phyloP scores from a whole-genome alignment of 2,888 invertebrate genomes.

The Oeneis ivallda region DNA sequence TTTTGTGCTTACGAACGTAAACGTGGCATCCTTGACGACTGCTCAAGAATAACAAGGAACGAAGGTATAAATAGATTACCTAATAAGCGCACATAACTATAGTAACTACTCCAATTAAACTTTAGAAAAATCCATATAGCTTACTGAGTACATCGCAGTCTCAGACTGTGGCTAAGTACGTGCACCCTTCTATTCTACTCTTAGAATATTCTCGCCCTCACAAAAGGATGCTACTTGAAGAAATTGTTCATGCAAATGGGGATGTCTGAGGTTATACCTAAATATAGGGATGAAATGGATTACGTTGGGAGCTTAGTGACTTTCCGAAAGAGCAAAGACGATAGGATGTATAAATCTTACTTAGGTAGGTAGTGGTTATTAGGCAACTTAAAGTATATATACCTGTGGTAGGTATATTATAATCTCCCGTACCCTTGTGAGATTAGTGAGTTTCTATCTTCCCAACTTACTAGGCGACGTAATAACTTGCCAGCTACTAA shows the following conservation, averaged over 20 bases:
- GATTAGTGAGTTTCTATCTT: not conserved
- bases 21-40: no score
- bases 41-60: no score
- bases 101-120: not conserved
- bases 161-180: constrained; percentile 19
- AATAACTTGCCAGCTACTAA: no score
- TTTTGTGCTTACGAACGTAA: no score
- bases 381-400: not conserved
- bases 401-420: no score
- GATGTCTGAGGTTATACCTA: constrained; percentile 25
- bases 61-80: no score
- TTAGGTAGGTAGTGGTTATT: not conserved
- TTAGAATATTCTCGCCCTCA: constrained; percentile 36
- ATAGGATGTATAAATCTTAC: constrained; percentile 13
- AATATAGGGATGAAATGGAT: constrained; percentile 24
- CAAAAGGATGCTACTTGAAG: constrained; percentile 40
- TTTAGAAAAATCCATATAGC: not conserved
- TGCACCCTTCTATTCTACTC: constrained; percentile 31
- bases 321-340: constrained; percentile 9
- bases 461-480: no score
- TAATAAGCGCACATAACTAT: not conserved
- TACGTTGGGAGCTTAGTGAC: constrained; percentile 18
- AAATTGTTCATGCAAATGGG: constrained; percentile 43
- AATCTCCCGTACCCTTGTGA: not conserved
- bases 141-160: not conserved